Conservation (phyloP, 2,797 vertebrate species). For the Eleutherodactylus coqui region DNA sequence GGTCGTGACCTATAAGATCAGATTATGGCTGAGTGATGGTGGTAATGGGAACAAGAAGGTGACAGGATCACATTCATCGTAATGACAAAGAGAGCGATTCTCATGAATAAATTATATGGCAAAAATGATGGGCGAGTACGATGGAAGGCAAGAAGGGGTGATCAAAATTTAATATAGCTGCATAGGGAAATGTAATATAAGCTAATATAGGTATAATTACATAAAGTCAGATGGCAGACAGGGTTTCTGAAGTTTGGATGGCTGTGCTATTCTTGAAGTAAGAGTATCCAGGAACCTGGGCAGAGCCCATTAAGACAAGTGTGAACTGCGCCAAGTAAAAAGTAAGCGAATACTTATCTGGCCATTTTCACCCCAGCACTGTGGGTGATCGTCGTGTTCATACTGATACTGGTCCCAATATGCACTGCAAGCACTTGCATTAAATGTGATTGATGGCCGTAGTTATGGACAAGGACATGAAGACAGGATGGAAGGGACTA, state of each 20-base stretch:
- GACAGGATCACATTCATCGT: not conserved
- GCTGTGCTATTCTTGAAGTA: not conserved
- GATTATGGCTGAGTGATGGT: not conserved
- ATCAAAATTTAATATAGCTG: constrained; percentile 9
- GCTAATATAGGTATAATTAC: not conserved
- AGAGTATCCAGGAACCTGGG: not conserved
- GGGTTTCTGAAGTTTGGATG: no score
- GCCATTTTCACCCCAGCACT: not conserved
- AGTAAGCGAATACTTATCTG: no score
- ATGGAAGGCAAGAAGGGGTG: not conserved
- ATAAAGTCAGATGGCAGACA: no score
- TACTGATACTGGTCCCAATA: not conserved
- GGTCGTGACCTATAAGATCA: constrained; percentile 16
- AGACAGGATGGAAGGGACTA: no score
- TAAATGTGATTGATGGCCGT: not conserved
- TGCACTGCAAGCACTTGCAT: not conserved
- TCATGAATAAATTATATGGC: constrained; percentile 12
- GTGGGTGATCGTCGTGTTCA: no score
- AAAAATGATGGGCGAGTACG: not conserved
- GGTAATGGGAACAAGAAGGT: not conserved
- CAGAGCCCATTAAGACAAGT: not conserved
- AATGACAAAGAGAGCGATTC: constrained; percentile 3
- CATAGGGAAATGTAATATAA: not conserved
- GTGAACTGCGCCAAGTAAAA: not conserved
- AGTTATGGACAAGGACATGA: no score